Percentiles rank a stretch among this genome's conserved stretches.
Evolutionary conservation across 92 coral and sea anemone genomes (phyloP).

Genomic region (Scolanthus callimorphus): DNA sequence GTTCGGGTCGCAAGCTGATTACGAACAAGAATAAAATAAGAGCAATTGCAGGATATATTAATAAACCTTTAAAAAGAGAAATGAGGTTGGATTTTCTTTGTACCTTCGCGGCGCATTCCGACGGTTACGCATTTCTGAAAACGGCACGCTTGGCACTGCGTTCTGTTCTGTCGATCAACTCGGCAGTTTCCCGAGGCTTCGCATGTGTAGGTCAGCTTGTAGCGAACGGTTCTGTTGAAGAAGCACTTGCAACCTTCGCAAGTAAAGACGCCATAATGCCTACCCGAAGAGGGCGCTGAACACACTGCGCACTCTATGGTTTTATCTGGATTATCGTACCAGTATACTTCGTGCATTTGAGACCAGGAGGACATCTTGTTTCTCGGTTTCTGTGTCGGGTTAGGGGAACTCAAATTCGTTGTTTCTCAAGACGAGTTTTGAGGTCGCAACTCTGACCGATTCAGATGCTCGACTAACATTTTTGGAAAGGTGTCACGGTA

Average conservation of each 20-base stretch:
- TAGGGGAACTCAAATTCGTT: not conserved
- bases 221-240: conserved; percentile 78
- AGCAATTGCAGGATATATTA: too few relatives aligned
- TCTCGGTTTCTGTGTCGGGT: not conserved
- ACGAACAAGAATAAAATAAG: too few relatives aligned
- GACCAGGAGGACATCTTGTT: conserved; percentile 49
- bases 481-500: conserved; percentile 2
- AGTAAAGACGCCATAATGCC: conserved; percentile 75
- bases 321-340: conserved; percentile 70
- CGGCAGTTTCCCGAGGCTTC: conserved; percentile 59
- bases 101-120: conserved; percentile 79
- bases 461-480: not conserved
- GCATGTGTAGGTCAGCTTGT: conserved; percentile 66
- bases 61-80: too few relatives aligned
- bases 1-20: too few relatives aligned
- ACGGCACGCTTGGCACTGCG: conserved; percentile 75
- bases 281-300: conserved; percentile 62
- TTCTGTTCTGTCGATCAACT: conserved; percentile 64
- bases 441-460: conserved; percentile 12
- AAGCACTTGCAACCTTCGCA: conserved; percentile 83
- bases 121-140: conserved; percentile 70
- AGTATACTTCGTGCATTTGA: conserved; percentile 56
- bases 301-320: conserved; percentile 72
- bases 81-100: too few relatives aligned
- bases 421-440: not conserved